Evolutionary conservation across 1,140 invertebrate species (phyloP).

Genomic region (Hylaeus volcanicus): DNA sequence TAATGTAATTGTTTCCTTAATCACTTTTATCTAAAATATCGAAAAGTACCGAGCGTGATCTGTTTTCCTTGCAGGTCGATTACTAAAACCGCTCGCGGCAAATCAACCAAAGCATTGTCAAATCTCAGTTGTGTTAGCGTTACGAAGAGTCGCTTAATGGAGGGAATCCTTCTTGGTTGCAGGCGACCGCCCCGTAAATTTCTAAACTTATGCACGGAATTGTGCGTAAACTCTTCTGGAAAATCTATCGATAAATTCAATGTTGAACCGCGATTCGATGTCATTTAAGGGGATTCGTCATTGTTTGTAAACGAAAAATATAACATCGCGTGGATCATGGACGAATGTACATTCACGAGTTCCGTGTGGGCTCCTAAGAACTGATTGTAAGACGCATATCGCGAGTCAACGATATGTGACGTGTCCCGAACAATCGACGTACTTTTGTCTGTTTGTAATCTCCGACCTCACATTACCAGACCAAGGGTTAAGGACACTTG

Average conservation of each 20-base stretch:
- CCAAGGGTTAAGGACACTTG: slow-evolving; percentile 12
- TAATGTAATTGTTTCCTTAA: no score
- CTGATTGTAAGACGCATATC: not conserved
- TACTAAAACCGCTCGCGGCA: no score
- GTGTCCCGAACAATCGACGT: slow-evolving; percentile 8
- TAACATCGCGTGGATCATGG: slow-evolving; percentile 52
- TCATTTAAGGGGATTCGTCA: slow-evolving; percentile 44
- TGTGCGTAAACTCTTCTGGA: not conserved
- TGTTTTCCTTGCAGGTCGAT: slow-evolving; percentile 6
- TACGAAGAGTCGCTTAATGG: slow-evolving; percentile 10
- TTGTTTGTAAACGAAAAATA: slow-evolving; percentile 52
- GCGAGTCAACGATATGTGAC: slow-evolving; percentile 35
- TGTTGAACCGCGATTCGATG: not conserved
- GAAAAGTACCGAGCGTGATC: slow-evolving; percentile 13
- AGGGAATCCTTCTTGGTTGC: not conserved
- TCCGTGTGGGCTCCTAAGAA: not conserved
- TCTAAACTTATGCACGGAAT: not conserved
- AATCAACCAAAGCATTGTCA: not conserved
- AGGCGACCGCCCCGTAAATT: not conserved
- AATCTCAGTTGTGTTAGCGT: slow-evolving; percentile 1
- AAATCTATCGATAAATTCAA: not conserved
- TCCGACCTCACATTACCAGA: slow-evolving; percentile 11
- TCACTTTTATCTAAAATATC: not conserved
- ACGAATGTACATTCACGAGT: slow-evolving; percentile 29
- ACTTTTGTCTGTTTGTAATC: slow-evolving; percentile 21